These are phyloP conservation scores for Proctacanthus coquilletti DNA, from an alignment of 1,140 invertebrate genomes.

Conservation along the genomic window DNA sequence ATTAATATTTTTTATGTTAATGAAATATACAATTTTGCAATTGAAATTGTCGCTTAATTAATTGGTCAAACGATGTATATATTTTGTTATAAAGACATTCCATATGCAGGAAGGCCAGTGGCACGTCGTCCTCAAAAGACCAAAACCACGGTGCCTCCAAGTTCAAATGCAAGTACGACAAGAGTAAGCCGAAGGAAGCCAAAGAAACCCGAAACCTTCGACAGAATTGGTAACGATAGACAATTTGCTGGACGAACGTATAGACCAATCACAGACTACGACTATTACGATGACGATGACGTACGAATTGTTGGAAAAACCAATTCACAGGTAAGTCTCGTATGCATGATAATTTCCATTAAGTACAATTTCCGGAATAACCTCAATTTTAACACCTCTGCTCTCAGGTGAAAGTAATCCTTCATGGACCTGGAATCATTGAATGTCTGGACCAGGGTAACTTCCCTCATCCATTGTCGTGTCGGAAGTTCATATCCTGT, in stretches of 20 bases:
- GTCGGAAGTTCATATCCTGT: constrained; percentile 78
- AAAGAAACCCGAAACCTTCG: constrained; percentile 6
- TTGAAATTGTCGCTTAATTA: not conserved
- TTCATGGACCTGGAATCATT: constrained; percentile 41
- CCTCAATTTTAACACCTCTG: too few relatives aligned
- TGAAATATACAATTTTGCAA: not conserved
- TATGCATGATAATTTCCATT: constrained; percentile 2
- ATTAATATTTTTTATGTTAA: too few relatives aligned
- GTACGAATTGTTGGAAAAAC: constrained; percentile 37
- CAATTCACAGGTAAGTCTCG: constrained; percentile 8
- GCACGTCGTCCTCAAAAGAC: constrained; percentile 9
- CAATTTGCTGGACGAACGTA: constrained; percentile 29
- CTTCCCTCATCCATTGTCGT: constrained; percentile 74
- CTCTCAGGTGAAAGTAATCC: constrained; percentile 21
- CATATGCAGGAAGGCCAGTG: constrained; percentile 6
- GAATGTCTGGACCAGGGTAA: constrained; percentile 74
- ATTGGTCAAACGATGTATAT: too few relatives aligned
- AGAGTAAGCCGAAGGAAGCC: constrained; percentile 8
- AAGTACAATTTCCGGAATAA: not conserved
- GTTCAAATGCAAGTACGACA: too few relatives aligned
- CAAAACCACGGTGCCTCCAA: too few relatives aligned
- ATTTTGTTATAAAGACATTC: too few relatives aligned
- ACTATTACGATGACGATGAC: constrained; percentile 50
- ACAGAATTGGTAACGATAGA: constrained; percentile 10
- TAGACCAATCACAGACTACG: constrained; percentile 39